Evolutionary conservation across 2,888 invertebrate genomes (phyloP).

Genomic region (Trileptium ribeirensis): DNA sequence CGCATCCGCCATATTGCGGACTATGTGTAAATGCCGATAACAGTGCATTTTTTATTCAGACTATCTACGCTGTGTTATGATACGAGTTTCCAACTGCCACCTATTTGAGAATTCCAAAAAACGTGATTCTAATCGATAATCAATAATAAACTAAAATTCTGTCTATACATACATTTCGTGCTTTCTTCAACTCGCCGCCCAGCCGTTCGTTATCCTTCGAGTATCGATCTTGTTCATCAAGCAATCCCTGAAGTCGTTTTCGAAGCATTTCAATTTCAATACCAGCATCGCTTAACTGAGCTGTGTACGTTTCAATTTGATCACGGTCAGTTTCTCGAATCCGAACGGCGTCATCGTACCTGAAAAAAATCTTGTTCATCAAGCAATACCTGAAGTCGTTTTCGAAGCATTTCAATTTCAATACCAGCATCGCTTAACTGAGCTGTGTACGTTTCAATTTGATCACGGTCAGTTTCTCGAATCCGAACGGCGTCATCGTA

Average conservation of each 20-base stretch:
- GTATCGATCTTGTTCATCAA: conserved; percentile 50
- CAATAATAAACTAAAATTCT: too few relatives aligned
- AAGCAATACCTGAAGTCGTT: conserved; percentile 50
- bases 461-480: conserved; percentile 48
- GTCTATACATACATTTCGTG: conserved; percentile 48
- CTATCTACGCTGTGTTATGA: too few relatives aligned
- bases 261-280: conserved; percentile 55
- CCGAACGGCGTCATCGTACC: conserved; percentile 48
- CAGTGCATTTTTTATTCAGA: too few relatives aligned
- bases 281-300: conserved; percentile 54
- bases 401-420: conserved; percentile 54
- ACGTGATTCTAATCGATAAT: too few relatives aligned
- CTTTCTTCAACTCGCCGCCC: conserved; percentile 48
- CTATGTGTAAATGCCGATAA: too few relatives aligned
- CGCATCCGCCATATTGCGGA: too few relatives aligned
- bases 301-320: conserved; percentile 54
- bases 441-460: conserved; percentile 54
- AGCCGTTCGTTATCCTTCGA: conserved; percentile 53
- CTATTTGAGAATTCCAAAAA: too few relatives aligned
- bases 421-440: conserved; percentile 55
- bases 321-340: conserved; percentile 48
- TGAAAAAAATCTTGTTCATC: conserved; percentile 46
- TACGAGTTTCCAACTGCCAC: too few relatives aligned
- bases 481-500: conserved; percentile 47
- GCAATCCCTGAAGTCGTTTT: conserved; percentile 49